These are phyloP conservation scores for Decapterus maruadsi DNA, from an alignment of 2,797 vertebrate genomes.

Conservation along the genomic window DNA sequence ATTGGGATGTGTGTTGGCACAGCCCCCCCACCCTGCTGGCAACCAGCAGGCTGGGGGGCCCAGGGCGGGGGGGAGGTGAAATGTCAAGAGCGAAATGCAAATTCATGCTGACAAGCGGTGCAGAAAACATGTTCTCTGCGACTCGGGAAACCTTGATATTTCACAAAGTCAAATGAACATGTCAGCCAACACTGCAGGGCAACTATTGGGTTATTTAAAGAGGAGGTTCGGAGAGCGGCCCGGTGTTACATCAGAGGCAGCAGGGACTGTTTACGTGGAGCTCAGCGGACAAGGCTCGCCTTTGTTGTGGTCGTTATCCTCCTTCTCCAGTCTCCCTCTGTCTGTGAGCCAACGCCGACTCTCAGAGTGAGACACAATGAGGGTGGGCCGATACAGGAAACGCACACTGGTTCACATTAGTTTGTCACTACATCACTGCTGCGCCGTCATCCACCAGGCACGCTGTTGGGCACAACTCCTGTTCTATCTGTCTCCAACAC, in stretches of 20 bases:
- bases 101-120: conserved; percentile 82
- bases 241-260: conserved; percentile 71
- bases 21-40: conserved; percentile 41
- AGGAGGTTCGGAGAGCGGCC: conserved; percentile 64
- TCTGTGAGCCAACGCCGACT: conserved; percentile 38
- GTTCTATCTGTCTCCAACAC: conserved; percentile 36
- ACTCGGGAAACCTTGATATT: conserved; percentile 86
- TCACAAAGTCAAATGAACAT: conserved; percentile 87
- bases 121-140: conserved; percentile 83
- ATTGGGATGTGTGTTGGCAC: conserved; percentile 73
- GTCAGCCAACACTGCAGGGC: conserved; percentile 73
- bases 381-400: conserved; percentile 36
- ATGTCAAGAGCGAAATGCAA: conserved; percentile 81
- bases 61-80: conserved; percentile 70
- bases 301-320: conserved; percentile 68
- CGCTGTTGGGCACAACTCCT: not conserved
- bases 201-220: conserved; percentile 82
- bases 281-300: conserved; percentile 47
- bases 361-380: conserved; percentile 45
- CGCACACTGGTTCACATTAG: conserved; percentile 44
- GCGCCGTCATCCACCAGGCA: conserved; percentile 12
- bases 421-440: conserved; percentile 38
- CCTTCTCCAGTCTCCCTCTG: conserved; percentile 44
- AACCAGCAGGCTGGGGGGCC: conserved; percentile 54
- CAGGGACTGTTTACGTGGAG: conserved; percentile 58